Percentiles rank a stretch among this genome's conserved stretches.
Conservation (phyloP, 2,888 invertebrate species). For the Chloroclysta siterata region DNA sequence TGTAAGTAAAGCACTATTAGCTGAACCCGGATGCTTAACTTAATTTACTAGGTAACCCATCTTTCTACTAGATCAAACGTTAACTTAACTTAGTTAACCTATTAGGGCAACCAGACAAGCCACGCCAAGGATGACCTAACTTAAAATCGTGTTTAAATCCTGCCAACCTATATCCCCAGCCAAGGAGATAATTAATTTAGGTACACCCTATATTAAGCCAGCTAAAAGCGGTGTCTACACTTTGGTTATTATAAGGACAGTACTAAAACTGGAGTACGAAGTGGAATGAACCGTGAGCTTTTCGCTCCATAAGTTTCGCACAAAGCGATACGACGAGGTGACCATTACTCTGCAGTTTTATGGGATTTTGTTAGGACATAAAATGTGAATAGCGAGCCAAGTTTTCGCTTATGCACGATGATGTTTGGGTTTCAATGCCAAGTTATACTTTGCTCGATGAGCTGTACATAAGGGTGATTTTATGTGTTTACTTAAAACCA, state of each 20-base stretch:
- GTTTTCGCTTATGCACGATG: conserved; percentile 20
- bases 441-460: conserved; percentile 17
- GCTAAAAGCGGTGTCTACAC: conserved; percentile 32
- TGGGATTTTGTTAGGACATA: conserved; percentile 23
- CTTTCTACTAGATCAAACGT: not conserved
- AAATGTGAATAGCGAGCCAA: conserved; percentile 18
- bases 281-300: conserved; percentile 42
- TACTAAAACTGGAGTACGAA: conserved; percentile 30
- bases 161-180: conserved; percentile 18
- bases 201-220: conserved; percentile 26
- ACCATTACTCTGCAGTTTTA: conserved; percentile 32
- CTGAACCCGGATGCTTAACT: not conserved
- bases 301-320: conserved; percentile 43
- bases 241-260: conserved; percentile 30
- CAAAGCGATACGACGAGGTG: conserved; percentile 41
- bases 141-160: conserved; percentile 11
- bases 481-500: conserved; percentile 14
- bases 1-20: no score
- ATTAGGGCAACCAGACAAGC: not conserved
- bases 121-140: not conserved
- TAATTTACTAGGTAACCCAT: not conserved
- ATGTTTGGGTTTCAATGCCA: conserved; percentile 11
- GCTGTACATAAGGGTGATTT: not conserved
- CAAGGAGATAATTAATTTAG: conserved; percentile 34
- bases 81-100: not conserved